Evolutionary conservation across 2,797 vertebrate genomes (phyloP), one percentile per base, ranked within the genome.

Genomic region (Dicrostonyx torquatus): DNA sequence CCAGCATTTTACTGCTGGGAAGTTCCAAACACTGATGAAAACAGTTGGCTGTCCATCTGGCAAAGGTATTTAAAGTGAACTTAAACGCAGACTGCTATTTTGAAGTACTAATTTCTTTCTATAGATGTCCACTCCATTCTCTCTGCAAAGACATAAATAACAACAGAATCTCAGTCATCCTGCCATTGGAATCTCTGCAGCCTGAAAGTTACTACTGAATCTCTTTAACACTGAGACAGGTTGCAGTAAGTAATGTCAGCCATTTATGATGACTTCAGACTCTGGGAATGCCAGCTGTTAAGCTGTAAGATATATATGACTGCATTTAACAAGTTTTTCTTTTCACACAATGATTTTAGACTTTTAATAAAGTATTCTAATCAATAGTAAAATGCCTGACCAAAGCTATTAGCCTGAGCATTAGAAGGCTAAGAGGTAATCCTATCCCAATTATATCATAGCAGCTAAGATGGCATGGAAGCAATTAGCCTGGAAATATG

Each of bases 391-490:
- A 96, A 96, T 80, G 91, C 82, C 91, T 95, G 96, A 94, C 97
- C 93, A 96, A 97, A 96, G 94, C 93, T 91, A 96, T 97, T 97
- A 97, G 97, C 95, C 58, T 94, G 75, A 90, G 87, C 90, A 94
- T 96, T 97, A 97, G 90, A 96, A 96, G 94, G 90, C 96, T 96
- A 93, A 96, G 90, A 96, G 87, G 95, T 91, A 97, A 96, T 90
- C 85, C 87, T 90, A 90, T 90, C 95, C 95, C 78, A 93, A 96
- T 95, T 96, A 94, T 96, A 96, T 93, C 94, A 96, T 77, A 95
- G 88, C 85, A 55, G 76, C 90, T 62, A 86, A 96, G 77, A 96
- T 34, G 60, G 85, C 88, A 86, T 88, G 70, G 91, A 93, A 94
- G 95, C 87, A 97, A 96, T 97, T 95, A 97, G 85, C 85, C 90